These are phyloP conservation scores for Rhyzopertha dominica DNA, from an alignment of 1,140 invertebrate species.

Conservation along the genomic window DNA sequence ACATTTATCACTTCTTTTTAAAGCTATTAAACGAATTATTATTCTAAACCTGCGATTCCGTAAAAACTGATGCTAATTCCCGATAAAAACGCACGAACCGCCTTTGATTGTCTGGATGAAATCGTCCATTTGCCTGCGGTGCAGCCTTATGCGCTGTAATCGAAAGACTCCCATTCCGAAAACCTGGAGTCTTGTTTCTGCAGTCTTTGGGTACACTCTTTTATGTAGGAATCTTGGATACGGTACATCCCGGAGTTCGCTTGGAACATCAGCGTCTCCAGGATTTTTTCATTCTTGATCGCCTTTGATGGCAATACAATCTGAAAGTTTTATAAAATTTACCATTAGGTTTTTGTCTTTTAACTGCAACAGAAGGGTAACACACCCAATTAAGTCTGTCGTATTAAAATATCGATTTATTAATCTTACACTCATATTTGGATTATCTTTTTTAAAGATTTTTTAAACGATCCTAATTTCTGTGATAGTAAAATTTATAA, in stretches of 20 bases:
- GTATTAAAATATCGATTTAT: not conserved
- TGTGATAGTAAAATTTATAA: too few species aligned
- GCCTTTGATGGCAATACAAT: constrained; percentile 89
- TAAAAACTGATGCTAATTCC: too few species aligned
- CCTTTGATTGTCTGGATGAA: too few species aligned
- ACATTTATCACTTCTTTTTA: constrained; percentile 25
- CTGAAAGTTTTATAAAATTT: constrained; percentile 43
- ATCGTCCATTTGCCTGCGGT: too few species aligned
- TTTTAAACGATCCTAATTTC: too few species aligned
- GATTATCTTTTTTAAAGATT: too few species aligned
- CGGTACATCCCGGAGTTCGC: constrained; percentile 89
- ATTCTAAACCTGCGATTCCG: too few species aligned
- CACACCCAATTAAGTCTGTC: too few species aligned
- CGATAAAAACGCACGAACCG: too few species aligned
- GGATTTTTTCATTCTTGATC: constrained; percentile 86
- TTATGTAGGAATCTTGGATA: constrained; percentile 80
- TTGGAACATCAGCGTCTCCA: constrained; percentile 90
- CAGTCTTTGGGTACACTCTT: constrained; percentile 79
- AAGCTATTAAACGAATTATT: too few species aligned
- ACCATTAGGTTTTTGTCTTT: not conserved
- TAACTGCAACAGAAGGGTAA: not conserved
- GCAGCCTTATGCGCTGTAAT: constrained; percentile 57
- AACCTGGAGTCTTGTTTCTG: constrained; percentile 82
- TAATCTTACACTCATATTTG: too few species aligned
- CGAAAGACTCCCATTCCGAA: constrained; percentile 74